Percentiles rank a stretch among this genome's conserved stretches.
Evolutionary conservation across 1,140 invertebrate genomes (phyloP).

Genomic region (Phymorhynchus buccinoides): DNA sequence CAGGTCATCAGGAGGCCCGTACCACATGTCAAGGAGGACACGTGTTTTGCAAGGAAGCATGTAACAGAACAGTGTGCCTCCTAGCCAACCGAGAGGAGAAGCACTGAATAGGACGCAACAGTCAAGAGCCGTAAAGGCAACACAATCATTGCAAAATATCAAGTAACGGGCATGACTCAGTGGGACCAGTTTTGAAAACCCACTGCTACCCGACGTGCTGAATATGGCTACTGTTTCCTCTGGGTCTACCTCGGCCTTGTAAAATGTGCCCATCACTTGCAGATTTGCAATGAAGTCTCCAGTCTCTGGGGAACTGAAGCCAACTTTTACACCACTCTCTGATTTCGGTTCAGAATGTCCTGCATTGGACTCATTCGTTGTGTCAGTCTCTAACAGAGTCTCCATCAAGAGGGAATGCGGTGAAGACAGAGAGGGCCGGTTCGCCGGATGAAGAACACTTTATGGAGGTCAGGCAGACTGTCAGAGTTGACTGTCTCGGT

Average conservation of each 20-base stretch:
- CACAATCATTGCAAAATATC: not conserved
- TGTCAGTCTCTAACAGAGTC: not conserved
- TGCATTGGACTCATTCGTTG: too few species aligned
- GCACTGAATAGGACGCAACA: not conserved
- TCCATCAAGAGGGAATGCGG: too few species aligned
- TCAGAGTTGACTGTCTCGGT: not conserved
- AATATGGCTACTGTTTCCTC: not conserved
- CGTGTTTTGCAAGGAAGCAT: not conserved
- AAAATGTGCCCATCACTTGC: not conserved
- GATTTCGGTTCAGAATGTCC: too few species aligned
- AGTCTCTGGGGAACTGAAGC: too few species aligned
- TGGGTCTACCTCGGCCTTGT: not conserved
- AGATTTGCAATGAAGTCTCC: not conserved
- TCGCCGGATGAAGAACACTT: not conserved
- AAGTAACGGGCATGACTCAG: too few species aligned
- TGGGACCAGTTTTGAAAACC: conserved; percentile 15
- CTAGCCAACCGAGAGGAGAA: conserved; percentile 8
- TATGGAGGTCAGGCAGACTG: not conserved
- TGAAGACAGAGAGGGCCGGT: too few species aligned
- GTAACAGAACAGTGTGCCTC: not conserved
- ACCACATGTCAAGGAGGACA: not conserved
- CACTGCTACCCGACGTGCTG: conserved; percentile 25
- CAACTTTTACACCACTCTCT: too few species aligned
- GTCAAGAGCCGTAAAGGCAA: not conserved
- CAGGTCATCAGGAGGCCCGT: not conserved